phyloP scores from a whole-genome alignment of 2,113 vertebrate species.

The Sclerurus mexicanus region DNA sequence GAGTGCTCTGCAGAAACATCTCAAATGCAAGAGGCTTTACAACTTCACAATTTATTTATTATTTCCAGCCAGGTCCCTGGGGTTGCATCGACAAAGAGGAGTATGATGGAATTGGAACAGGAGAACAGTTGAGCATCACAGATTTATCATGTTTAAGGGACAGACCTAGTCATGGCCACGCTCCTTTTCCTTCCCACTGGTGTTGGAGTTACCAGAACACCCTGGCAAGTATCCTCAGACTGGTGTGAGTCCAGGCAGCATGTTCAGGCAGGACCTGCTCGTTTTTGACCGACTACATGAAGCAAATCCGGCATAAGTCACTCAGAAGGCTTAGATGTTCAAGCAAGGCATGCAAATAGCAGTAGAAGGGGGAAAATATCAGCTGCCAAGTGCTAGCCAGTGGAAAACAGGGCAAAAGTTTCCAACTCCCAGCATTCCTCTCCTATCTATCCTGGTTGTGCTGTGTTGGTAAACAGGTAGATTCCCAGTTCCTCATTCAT shows the following conservation, averaged over 20 bases:
- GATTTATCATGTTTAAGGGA: not conserved
- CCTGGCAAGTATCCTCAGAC: too few species aligned
- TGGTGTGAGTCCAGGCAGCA: fast-evolving
- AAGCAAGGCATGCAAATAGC: not conserved
- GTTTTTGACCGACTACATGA: not conserved
- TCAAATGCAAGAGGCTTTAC: not conserved
- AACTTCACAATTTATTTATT: not conserved
- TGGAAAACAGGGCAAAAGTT: not conserved
- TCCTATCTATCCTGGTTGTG: not conserved
- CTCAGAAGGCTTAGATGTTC: not conserved
- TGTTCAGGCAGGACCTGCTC: not conserved
- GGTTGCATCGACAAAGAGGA: not conserved
- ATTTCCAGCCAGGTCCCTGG: not conserved
- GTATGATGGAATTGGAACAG: not conserved
- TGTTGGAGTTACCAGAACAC: not conserved
- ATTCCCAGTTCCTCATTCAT: not conserved
- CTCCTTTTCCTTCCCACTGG: not conserved
- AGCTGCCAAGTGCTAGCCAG: not conserved
- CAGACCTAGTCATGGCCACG: fast-evolving
- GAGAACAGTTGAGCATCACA: not conserved
- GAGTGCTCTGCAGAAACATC: not conserved
- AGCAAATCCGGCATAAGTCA: not conserved
- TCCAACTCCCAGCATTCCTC: not conserved
- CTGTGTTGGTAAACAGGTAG: not conserved
- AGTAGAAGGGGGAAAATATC: not conserved